Conservation (phyloP, 2,113 vertebrate species). For the Mirounga angustirostris region DNA sequence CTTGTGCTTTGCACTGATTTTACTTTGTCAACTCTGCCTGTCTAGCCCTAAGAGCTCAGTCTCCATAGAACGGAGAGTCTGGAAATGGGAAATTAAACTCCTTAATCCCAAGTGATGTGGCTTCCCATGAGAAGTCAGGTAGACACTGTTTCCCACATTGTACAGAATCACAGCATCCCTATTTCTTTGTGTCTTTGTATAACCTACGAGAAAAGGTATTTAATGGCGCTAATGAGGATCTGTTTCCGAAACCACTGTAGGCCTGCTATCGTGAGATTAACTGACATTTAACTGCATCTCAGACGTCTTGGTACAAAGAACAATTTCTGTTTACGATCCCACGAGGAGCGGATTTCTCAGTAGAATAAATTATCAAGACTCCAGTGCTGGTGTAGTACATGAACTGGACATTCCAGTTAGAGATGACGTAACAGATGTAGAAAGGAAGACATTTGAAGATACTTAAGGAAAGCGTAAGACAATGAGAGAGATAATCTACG, state of each 20-base stretch:
- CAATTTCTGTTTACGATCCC: too few relatives aligned
- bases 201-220: background rate
- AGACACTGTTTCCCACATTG: background rate
- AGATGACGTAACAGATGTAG: too few relatives aligned
- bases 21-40: background rate
- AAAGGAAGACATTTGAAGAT: background rate
- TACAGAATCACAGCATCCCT: background rate
- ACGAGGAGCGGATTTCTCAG: background rate
- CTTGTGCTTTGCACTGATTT: background rate
- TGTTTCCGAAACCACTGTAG: background rate
- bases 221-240: background rate
- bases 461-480: background rate
- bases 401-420: background rate
- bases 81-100: background rate
- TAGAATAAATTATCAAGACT: background rate
- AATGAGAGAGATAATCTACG: background rate
- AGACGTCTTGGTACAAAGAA: background rate
- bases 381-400: rapidly evolving
- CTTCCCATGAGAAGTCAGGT: too few relatives aligned
- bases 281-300: background rate
- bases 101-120: background rate
- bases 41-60: background rate
- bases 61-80: rapidly evolving
- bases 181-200: background rate
- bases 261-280: background rate